Conservation (phyloP, 2,113 vertebrate genomes). For the Lepisosteus osseus region DNA sequence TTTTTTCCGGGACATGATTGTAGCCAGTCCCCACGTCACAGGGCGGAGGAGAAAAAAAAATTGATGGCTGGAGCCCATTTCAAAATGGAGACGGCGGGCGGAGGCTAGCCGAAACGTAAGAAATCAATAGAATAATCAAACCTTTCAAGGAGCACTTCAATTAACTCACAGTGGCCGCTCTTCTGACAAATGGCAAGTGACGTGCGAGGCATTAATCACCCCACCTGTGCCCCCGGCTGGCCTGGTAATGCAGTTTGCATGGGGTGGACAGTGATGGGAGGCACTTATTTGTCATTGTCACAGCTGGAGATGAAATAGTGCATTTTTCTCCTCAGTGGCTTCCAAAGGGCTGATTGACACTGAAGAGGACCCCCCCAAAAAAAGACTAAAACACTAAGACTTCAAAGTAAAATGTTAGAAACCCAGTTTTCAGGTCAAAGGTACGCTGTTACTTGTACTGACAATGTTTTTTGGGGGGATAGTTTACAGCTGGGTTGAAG, state of each 20-base stretch:
- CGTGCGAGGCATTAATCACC: not conserved
- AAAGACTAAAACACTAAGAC: too few species aligned
- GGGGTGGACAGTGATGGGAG: not conserved
- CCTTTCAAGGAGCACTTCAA: not conserved
- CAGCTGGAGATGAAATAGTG: not conserved
- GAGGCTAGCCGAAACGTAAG: not conserved
- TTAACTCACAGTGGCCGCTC: not conserved
- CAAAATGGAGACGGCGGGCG: not conserved
- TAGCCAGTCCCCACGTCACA: not conserved
- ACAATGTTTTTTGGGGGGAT: too few species aligned
- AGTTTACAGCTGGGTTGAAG: too few species aligned
- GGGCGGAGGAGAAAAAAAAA: not conserved
- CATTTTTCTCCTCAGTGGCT: too few species aligned
- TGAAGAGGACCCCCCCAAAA: too few species aligned
- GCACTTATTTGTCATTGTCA: not conserved
- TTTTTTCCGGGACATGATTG: not conserved
- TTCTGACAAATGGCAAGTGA: not conserved
- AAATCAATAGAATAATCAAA: constrained; percentile 12
- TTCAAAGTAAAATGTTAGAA: too few species aligned
- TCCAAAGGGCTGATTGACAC: too few species aligned
- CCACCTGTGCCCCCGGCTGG: not conserved
- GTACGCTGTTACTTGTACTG: too few species aligned
- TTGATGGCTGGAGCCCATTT: not conserved
- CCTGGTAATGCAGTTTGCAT: not conserved
- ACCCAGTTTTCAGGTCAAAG: too few species aligned